Evolutionary conservation across 2,888 invertebrate species (phyloP).

Genomic region (Yponomeuta cagnagella): DNA sequence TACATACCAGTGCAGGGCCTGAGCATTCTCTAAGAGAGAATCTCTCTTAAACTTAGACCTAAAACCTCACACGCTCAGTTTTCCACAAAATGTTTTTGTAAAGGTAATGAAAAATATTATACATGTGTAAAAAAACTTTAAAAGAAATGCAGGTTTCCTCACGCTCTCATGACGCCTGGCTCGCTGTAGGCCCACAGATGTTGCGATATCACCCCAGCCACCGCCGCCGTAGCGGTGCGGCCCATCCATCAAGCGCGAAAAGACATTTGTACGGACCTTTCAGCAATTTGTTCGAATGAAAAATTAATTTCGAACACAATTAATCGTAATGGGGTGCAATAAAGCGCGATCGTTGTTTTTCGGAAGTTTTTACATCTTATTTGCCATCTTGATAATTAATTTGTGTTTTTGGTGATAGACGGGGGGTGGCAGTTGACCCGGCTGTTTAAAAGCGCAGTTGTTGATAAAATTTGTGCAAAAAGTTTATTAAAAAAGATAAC

Average conservation of each 20-base stretch:
- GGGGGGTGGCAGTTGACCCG: background rate
- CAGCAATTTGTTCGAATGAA: conserved; percentile 72
- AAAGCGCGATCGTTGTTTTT: conserved; percentile 70
- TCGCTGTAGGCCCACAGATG: background rate
- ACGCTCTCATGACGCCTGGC: background rate
- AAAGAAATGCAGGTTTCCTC: too few species aligned
- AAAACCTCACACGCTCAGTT: too few species aligned
- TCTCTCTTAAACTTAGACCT: too few species aligned
- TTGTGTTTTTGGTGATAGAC: conserved; percentile 35
- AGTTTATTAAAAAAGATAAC: too few species aligned
- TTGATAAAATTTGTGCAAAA: background rate
- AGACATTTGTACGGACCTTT: conserved; percentile 62
- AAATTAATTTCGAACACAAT: conserved; percentile 74
- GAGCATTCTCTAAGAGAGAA: too few species aligned
- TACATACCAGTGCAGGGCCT: too few species aligned
- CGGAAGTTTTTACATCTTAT: conserved; percentile 71
- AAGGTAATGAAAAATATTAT: too few species aligned
- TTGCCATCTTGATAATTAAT: conserved; percentile 66
- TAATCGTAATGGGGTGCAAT: conserved; percentile 69
- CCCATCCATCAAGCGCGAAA: conserved; percentile 56
- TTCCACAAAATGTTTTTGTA: too few species aligned
- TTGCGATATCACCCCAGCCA: background rate
- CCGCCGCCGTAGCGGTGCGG: background rate
- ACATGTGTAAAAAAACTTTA: too few species aligned
- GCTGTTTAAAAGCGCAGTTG: background rate